Base-by-base conservation (phyloP, 1,140 invertebrate species). In the Drosophila miranda region DNA sequence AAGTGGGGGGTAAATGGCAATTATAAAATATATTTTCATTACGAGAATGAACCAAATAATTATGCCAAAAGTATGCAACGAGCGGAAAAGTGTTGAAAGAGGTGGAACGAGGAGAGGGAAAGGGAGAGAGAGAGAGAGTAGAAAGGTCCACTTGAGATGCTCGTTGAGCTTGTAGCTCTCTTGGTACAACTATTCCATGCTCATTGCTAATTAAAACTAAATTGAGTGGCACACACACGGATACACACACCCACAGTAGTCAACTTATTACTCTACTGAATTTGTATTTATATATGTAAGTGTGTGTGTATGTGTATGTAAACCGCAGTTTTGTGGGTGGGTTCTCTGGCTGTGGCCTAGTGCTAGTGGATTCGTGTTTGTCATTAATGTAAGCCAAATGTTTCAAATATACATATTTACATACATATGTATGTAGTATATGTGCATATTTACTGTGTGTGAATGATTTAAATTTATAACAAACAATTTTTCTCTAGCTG, bases 161-260 rank as follows among this genome's bases (percentile, higher is more conserved):
- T 66, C 60, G 68, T 63, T 69, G 68, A 86, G 78, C 67, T 87
- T 81, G 69, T 86, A 56, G 81, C 77, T 86, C 70, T 77, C 66
- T 74, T 75, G 61, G 58, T 81, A 86, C 62, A 86, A 86, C 87
- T 81, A 87, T 81, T 87, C 75, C 62, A 82, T 87, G 82, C 82
- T 75, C 66, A 86, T 82, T 86, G 83, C 82, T 82, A 86, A 86
- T 86, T 86, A 87, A 86, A 87, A 82, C 78, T 86, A 86, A 86
- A 86, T 87, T 87, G 82, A 87, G 75, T 87, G 70, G 23, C n/a
- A 56, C 19, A 53, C 41, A 30, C n/a, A 43, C 14, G 49, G 16
- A 66, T 21, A 42, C 42, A 55, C 50, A 50, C 21, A 44, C 44
- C 58, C 38, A 60, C 28, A 61, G 62, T 41, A 61, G 62, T 41